Evolutionary conservation across 2,797 vertebrate species (phyloP).

Genomic region (Apodemus agrarius): DNA sequence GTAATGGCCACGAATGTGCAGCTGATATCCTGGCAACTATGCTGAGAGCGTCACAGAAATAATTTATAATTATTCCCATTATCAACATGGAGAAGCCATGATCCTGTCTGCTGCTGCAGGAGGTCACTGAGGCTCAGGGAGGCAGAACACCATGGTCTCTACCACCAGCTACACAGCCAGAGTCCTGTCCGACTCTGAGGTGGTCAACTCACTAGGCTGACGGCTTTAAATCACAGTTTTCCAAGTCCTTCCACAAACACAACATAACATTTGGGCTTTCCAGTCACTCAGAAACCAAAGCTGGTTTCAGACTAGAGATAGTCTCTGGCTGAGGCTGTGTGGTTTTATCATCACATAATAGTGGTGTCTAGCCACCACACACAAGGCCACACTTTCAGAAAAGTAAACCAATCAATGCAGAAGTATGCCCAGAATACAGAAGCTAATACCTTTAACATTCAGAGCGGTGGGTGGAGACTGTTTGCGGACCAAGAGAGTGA

Average conservation of each 20-base stretch:
- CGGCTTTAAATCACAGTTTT: neutral
- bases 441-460: neutral
- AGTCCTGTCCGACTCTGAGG: neutral
- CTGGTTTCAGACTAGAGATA: neutral
- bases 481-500: neutral
- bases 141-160: neutral
- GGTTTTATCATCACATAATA: neutral
- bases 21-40: neutral
- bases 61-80: neutral
- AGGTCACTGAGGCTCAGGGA: neutral
- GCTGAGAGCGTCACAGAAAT: accelerated
- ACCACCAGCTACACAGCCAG: neutral
- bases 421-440: neutral
- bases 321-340: neutral
- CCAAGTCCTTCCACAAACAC: neutral
- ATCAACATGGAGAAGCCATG: neutral
- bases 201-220: neutral
- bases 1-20: neutral
- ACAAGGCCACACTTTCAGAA: neutral
- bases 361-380: neutral
- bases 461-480: neutral
- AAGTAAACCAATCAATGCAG: neutral
- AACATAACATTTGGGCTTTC: neutral
- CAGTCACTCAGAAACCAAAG: neutral
- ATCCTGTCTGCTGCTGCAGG: neutral